Conservation (phyloP, 2,113 vertebrate species). For the Brachionichthys hirsutus region DNA sequence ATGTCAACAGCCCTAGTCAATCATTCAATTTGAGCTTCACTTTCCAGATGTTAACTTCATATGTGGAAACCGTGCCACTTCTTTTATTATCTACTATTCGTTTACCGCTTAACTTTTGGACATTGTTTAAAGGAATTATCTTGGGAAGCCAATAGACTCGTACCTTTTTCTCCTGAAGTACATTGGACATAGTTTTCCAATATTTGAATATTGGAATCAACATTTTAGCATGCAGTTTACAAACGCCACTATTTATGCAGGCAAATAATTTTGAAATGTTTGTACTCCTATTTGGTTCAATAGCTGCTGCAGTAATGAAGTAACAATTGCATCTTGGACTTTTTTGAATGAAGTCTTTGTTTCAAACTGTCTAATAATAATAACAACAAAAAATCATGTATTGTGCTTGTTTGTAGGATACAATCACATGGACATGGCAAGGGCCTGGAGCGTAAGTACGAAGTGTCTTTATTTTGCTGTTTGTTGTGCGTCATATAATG, state of each 20-base stretch:
- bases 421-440: conserved; percentile 98
- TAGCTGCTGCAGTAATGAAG: not conserved
- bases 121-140: no score
- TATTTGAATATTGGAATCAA: not conserved
- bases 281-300: not conserved
- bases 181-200: not conserved
- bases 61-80: no score
- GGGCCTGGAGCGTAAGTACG: conserved; percentile 91
- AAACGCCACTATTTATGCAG: no score
- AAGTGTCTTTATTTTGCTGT: not conserved
- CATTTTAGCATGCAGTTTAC: no score
- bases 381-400: not conserved
- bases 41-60: no score
- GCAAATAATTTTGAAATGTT: no score
- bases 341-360: not conserved
- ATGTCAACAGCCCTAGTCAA: no score
- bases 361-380: not conserved
- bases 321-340: not conserved
- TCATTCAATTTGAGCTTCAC: no score
- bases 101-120: no score
- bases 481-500: no score
- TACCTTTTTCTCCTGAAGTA: not conserved
- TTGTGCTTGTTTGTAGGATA: conserved; percentile 78
- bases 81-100: no score
- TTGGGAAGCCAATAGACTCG: not conserved